Evolutionary conservation across 2,888 invertebrate genomes (phyloP), one percentile per base, ranked within the genome.

Genomic region (Encarsia formosa): DNA sequence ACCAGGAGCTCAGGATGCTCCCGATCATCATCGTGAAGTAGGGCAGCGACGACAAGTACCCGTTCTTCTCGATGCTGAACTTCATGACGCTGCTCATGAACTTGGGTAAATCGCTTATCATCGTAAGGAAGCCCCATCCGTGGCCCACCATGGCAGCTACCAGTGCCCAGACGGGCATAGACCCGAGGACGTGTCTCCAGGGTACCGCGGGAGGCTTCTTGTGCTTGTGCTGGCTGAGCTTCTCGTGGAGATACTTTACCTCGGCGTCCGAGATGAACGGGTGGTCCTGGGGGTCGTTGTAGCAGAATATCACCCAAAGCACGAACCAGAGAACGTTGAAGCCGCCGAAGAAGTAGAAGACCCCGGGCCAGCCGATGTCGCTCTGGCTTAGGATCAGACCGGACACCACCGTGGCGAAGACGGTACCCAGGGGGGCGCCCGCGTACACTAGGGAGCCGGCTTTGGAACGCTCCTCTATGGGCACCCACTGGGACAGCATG

Each of bases 341-440:
- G 4, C 79, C 78, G 15, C 91, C 91, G 66, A 90, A 90, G 24
- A 89, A 77, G 65, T 90, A 91, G 73, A 91, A 91, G 2, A 90
- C 88, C 0, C 83, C 80, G 13, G 84, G 79, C 89, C 89, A 90
- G 20, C 83, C 82, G 2, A 43, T 76, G 16, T 81, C 80, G 4
- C 65, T 63, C 41, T 81, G 77, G 58, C 83, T 79, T 44, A 89
- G 80, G 4, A 88, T 73, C 19, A 83, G 70, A 1, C 87, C 87
- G 5, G 86, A 85, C 5, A 85, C 61, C 1, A 78, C 65, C 54
- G 80, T 82, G 11, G 82, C 81, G 48, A 82, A 70, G 26, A 83
- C 79, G 1, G 81, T 81, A 15, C 81, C 81, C 47, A 74, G 84
- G 83, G n/a, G 84, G 82, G 3, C 88, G 1, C 87, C 88, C 3